Evolutionary conservation across 2,888 invertebrate species (phyloP), one percentile per base, ranked within the genome.

Genomic region (Neria commutata): DNA sequence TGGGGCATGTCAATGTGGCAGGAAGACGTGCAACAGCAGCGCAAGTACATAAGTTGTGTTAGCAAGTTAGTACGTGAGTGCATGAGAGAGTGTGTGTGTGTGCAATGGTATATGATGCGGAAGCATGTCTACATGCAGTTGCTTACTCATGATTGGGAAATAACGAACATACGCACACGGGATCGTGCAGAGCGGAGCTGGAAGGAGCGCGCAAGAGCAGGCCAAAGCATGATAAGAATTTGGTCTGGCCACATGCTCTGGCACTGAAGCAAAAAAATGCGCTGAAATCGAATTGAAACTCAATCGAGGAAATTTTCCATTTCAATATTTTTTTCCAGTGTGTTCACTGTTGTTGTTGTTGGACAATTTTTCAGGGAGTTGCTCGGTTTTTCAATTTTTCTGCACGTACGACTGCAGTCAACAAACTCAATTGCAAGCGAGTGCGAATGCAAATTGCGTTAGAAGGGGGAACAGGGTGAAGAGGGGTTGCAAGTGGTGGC

Each of bases 171-270:
- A n/a, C n/a, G n/a, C n/a, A n/a, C n/a, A n/a, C n/a, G n/a, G n/a
- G n/a, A n/a, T n/a, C n/a, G n/a, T n/a, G n/a, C n/a, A n/a, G n/a
- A n/a, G n/a, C n/a, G n/a, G n/a, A n/a, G n/a, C n/a, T n/a, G n/a
- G n/a, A n/a, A n/a, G n/a, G n/a, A n/a, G n/a, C n/a, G n/a, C n/a
- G n/a, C n/a, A n/a, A n/a, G n/a, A n/a, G n/a, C n/a, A n/a, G n/a
- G n/a, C n/a, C n/a, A n/a, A n/a, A n/a, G n/a, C n/a, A n/a, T n/a
- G n/a, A n/a, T n/a, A n/a, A 52, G 42, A 50, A 50, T 50, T 25
- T 52, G 52, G 37, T 52, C 40, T 40, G 52, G 24, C 52, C 52
- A 52, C 52, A 52, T 52, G 52, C n/a, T n/a, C n/a, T n/a, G n/a
- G 16, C 29, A 40, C 19, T 52, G 24, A 21, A 19, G 11, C 23